A percentile compares a stretch with the other conserved stretches of the same genome.
phyloP scores from a whole-genome alignment of 2,797 vertebrate species.

The Chelonia mydas region DNA sequence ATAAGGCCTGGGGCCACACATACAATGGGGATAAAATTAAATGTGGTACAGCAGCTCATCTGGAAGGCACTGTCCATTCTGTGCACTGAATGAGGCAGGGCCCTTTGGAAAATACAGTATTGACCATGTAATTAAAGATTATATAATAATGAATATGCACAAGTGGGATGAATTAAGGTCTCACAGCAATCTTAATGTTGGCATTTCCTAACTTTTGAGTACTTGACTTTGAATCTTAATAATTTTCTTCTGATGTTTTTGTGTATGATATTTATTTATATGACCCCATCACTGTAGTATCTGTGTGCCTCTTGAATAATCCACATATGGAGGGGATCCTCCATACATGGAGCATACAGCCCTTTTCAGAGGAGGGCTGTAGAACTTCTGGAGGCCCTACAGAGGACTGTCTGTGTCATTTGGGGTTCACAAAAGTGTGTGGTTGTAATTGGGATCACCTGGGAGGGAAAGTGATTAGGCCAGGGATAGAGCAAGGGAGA shows the following conservation, averaged over 20 bases:
- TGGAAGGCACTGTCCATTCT: background rate
- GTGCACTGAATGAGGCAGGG: background rate
- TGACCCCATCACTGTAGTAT: background rate
- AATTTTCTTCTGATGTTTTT: background rate
- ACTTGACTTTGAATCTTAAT: background rate
- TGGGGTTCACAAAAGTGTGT: background rate
- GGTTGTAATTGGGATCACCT: background rate
- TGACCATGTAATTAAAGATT: background rate
- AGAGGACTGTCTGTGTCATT: background rate
- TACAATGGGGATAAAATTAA: conserved; percentile 48
- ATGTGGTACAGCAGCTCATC: background rate
- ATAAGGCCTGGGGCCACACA: conserved; percentile 69
- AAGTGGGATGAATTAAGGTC: background rate
- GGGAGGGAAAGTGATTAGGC: background rate
- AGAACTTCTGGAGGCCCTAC: background rate
- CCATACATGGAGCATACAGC: background rate
- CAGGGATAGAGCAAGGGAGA: background rate
- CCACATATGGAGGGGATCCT: background rate
- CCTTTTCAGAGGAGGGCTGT: background rate
- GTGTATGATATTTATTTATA: background rate
- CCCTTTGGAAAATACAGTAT: background rate
- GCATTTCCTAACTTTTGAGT: background rate
- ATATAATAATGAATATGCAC: background rate
- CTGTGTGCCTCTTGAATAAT: background rate
- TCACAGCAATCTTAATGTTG: background rate